Evolutionary conservation across 2,888 invertebrate genomes (phyloP), one percentile per base, ranked within the genome.

Genomic region (Eupithecia vulgata): DNA sequence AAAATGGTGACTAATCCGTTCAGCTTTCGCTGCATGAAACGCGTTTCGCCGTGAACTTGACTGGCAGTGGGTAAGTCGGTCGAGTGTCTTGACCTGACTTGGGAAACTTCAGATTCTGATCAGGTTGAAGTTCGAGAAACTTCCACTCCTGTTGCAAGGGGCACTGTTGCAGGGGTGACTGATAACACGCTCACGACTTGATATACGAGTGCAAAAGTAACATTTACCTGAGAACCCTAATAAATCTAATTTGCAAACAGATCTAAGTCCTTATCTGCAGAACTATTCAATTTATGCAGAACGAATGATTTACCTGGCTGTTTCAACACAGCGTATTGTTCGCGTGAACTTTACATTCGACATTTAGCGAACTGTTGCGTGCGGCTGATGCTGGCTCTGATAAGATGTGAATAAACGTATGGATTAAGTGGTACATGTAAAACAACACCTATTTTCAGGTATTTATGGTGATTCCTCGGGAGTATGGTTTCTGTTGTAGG

Each of bases 341-440:
- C 87, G 79, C 81, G 79, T 93, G 93, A 93, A 93, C 93, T 93
- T 93, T 92, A 81, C 81, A 81, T 80, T 81, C 92, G 93, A 88
- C 92, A 93, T 93, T 93, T 93, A 87, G 85, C 84, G 87, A 88
- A 88, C 88, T 90, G 85, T 90, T 90, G 89, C 88, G 80, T 90
- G 89, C 88, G 80, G 84, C 83, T 83, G 89, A 90, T 91, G 87
- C 82, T 84, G 82, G 81, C 81, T 80, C 81, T 83, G 91, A 91
- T 90, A 90, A 87, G 68, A 72, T 70, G 71, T 35, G 57, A 75
- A 61, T 71, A 52, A 71, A 75, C 72, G 75, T 70, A 68, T 71
- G 75, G 70, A 75, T 75, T 72, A 61, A 75, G 72, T 73, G 75
- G 75, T 70, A 61, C 68, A 75, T 73, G 75, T 72, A 40, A 75